Evolutionary conservation across 2,797 vertebrate genomes (phyloP).

Genomic region (Scleropages formosus): DNA sequence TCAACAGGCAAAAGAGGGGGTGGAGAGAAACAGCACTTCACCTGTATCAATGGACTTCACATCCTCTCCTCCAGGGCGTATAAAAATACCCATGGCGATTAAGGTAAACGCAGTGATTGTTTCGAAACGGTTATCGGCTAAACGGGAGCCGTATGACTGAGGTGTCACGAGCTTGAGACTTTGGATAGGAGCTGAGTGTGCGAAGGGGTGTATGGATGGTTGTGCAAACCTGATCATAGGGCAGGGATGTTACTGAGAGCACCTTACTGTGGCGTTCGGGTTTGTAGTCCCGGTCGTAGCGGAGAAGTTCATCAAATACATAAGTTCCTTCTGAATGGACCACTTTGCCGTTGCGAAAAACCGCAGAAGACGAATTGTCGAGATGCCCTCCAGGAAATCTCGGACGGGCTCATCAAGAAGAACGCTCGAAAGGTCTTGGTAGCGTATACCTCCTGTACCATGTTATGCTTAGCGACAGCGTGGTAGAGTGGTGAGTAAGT

Average conservation of each 20-base stretch:
- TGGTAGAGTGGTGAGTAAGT: no score
- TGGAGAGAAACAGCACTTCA: conserved; percentile 11
- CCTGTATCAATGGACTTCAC: neutral
- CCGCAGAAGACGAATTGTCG: no score
- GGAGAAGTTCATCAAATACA: neutral
- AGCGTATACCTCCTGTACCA: no score
- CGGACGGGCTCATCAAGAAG: no score
- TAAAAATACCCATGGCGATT: conserved; percentile 28
- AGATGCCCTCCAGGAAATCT: no score
- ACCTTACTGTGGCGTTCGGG: neutral
- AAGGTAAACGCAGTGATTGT: conserved; percentile 8
- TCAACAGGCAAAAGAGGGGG: neutral
- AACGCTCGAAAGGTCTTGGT: no score
- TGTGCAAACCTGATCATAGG: conserved; percentile 1
- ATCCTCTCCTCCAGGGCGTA: conserved; percentile 16
- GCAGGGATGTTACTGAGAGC: neutral
- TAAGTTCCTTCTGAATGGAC: no score
- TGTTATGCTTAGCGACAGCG: no score
- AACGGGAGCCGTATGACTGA: neutral
- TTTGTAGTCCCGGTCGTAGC: conserved; percentile 8
- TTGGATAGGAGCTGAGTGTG: neutral
- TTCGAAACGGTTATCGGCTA: conserved; percentile 9
- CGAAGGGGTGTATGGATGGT: neutral
- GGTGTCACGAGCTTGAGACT: neutral
- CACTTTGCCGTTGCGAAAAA: no score